Evolutionary conservation across 2,113 vertebrate species (phyloP), one percentile per base, ranked within the genome.

Genomic region (Carassius gibelio): DNA sequence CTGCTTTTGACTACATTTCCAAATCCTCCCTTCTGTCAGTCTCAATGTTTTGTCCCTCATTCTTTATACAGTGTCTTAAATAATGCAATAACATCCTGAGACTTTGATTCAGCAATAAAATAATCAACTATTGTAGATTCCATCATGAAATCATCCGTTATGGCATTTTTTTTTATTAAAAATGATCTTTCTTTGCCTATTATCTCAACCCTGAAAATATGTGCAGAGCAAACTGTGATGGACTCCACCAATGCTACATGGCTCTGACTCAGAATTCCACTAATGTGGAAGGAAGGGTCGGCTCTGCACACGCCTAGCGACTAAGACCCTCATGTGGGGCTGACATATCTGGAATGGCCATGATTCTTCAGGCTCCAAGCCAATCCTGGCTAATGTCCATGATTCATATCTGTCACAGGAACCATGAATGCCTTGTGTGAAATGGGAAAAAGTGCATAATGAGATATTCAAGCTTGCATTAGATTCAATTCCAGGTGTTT

Each of bases 271-370:
- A 74, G 85, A 88, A 88, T 87, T 87, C 74, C 79, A 88, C 48
- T 78, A 85, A 88, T 88, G 62, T 55, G 55, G 48, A 64, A 88
- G 78, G 85, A 83, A 88, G 85, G 78, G 85, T 82, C 66, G 10
- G 30, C 34, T 74, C 45, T 1, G 62, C 36, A 66, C 61, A 87
- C n/a, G 21, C 71, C 83, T 82, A 6, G 30, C 34, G 78, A 80
- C 78, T 68, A 42, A 82, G 59, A 52, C 71, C 79, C 26, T 71
- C 61, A 30, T 66, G 38, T 19, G 57, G 76, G 77, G 79, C 45
- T 30, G 45, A 71, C 42, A 82, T 71, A 82, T 71, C 64, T 82
- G 66, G 62, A 81, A 81, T 81, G 79, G 61, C 45, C 62, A 81
- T 68, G 62, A n/a, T 82, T 69, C 64, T 71, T 82, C 26, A 71